These are phyloP conservation scores for Sandelia bainsii DNA, from an alignment of 2,797 vertebrate species.

Conservation along the genomic window DNA sequence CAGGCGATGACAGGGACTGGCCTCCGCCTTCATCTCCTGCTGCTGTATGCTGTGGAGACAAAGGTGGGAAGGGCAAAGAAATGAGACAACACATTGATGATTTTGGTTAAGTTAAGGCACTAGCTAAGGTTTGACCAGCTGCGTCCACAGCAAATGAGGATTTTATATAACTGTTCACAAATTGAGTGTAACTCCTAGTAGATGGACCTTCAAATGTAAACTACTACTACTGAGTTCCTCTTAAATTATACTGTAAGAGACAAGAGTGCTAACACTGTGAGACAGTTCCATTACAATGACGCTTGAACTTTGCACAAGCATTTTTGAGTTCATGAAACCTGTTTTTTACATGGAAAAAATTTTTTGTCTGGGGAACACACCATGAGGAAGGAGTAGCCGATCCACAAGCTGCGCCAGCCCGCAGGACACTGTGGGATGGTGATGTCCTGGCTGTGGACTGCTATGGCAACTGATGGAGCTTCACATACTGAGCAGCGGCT, in stretches of 20 bases:
- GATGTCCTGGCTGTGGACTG: slow-evolving; percentile 95
- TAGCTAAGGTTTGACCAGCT: too few species aligned
- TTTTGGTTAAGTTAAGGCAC: too few species aligned
- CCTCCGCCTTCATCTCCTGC: slow-evolving; percentile 96
- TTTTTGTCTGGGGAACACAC: slow-evolving; percentile 75
- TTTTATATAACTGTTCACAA: background rate
- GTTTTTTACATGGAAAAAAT: too few species aligned
- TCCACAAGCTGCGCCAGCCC: slow-evolving; percentile 98
- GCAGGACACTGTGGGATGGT: slow-evolving; percentile 93
- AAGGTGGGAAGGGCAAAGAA: slow-evolving; percentile 10
- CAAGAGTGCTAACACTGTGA: background rate
- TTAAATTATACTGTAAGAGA: background rate
- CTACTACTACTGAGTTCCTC: background rate
- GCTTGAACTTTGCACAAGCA: background rate
- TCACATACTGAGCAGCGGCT: slow-evolving; percentile 98
- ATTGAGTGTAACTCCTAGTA: background rate
- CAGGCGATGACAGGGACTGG: slow-evolving; percentile 96
- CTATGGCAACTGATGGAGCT: slow-evolving; percentile 95
- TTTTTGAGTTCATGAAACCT: too few species aligned
- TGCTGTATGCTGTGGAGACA: slow-evolving; percentile 90
- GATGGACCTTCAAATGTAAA: background rate
- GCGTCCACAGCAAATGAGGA: background rate
- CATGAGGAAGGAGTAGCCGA: slow-evolving; percentile 99
- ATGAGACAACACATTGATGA: too few species aligned
- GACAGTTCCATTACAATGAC: too few species aligned